Base-by-base conservation (phyloP, 2,113 vertebrate genomes). In the Ellobius talpinus region DNA sequence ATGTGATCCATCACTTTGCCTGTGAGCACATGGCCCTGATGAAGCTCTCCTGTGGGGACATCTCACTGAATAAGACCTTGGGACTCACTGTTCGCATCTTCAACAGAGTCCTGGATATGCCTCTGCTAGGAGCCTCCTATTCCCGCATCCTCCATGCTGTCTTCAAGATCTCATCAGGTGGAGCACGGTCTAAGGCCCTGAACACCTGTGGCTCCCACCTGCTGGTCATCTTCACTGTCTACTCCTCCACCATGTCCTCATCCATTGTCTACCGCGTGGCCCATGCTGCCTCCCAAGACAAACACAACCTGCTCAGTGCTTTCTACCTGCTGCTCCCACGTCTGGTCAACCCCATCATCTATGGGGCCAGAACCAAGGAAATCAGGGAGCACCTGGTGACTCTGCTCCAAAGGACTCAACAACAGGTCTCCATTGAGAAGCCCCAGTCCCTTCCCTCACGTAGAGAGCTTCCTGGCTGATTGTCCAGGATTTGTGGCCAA, bases 121-220 rank as follows among this genome's bases (percentile, higher is more conserved):
- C 97, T 45, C 45, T 96, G 0, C 91, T 97, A 1, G 82, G 95
- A 19, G 63, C 58, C 85, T 99, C 99, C 55, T 99, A 99, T 74
- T 24, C 97, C 33, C 98, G 94, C 90, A 99, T 99, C 33, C 92
- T 99, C 93, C 94, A 92, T 0, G 97, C 93, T 0, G 98, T 99
- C 0, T 26, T 99, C 55, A 91, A 82, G 4, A 96, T 98, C 0
- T 92, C 98, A 0, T 95, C 95, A 0, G 98, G 96, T 0, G 97
- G 98, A 31, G 98, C 98, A 0, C 97, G 98, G 4, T 92, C 98
- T 92, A 99, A 99, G 97, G 99, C 99, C 0, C 97, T 99, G 23
- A 98, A 99, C 96, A 99, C 98, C 77, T 99, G 99, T 29, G 97
- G 98, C 31, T 99, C 98, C 16, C 99, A 99, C 95, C 95, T 99